phyloP scores from a whole-genome alignment of 2,888 invertebrate species.

The Drosophila atripex region DNA sequence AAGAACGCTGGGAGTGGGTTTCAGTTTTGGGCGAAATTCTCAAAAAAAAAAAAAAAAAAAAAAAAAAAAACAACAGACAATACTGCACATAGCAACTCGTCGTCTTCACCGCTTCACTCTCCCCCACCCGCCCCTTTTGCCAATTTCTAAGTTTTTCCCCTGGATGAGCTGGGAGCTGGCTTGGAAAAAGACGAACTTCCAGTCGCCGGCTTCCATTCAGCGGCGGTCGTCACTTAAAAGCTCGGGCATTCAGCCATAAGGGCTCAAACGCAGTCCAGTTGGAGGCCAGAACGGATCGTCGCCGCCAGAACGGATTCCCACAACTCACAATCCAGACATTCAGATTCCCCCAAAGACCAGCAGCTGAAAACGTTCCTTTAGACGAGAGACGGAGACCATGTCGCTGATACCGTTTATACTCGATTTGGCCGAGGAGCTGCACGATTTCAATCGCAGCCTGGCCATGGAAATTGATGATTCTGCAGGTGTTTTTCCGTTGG shows the following conservation, averaged over 20 bases:
- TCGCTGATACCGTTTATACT: slow-evolving; percentile 79
- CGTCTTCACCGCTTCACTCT: too few relatives aligned
- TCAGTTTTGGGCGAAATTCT: not conserved
- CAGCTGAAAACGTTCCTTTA: not conserved
- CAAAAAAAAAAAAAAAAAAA: not conserved
- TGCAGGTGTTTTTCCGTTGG: slow-evolving; percentile 80
- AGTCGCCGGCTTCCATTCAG: slow-evolving; percentile 66
- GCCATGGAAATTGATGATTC: slow-evolving; percentile 78
- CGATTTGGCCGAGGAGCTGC: slow-evolving; percentile 76
- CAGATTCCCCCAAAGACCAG: not conserved
- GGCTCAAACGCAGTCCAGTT: slow-evolving; percentile 72
- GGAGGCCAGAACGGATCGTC: slow-evolving; percentile 71
- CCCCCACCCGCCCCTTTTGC: not conserved
- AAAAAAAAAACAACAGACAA: too few relatives aligned
- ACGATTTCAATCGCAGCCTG: slow-evolving; percentile 62
- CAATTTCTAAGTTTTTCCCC: slow-evolving; percentile 21
- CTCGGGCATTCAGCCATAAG: slow-evolving; percentile 69
- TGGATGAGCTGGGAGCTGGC: slow-evolving; percentile 22
- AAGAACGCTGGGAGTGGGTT: slow-evolving; percentile 23
- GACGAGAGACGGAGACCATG: slow-evolving; percentile 57
- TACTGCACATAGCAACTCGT: not conserved
- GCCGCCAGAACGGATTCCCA: slow-evolving; percentile 13
- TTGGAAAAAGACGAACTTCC: slow-evolving; percentile 34
- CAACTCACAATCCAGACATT: slow-evolving; percentile 2
- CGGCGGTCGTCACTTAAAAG: slow-evolving; percentile 73